These are phyloP conservation scores for Calephelis virginiensis DNA, from an alignment of 1,140 invertebrate genomes.

Conservation along the genomic window DNA sequence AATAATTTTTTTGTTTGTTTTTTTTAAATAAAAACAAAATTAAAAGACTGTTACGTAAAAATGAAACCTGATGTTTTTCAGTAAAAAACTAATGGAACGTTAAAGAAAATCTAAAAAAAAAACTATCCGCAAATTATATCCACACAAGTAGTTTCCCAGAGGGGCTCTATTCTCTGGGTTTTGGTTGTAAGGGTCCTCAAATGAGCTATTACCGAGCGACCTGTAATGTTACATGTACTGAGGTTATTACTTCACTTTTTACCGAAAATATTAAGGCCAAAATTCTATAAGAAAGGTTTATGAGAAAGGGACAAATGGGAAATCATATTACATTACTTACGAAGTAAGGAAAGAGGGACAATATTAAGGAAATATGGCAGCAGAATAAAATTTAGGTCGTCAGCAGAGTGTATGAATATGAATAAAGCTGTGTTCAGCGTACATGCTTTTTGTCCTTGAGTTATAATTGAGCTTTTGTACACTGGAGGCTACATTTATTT, in stretches of 20 bases:
- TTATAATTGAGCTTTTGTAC: slow-evolving; percentile 15
- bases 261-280: slow-evolving; percentile 11
- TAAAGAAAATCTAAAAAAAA: slow-evolving; percentile 1
- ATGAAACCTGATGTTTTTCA: too few relatives aligned
- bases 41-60: too few relatives aligned
- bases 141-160: not conserved
- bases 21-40: too few relatives aligned
- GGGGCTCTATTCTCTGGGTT: not conserved
- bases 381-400: slow-evolving; percentile 31
- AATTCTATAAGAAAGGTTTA: slow-evolving; percentile 21
- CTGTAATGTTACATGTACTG: slow-evolving; percentile 1
- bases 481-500: slow-evolving; percentile 10
- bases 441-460: slow-evolving; percentile 4
- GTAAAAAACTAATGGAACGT: too few relatives aligned
- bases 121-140: slow-evolving; percentile 6
- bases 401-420: slow-evolving; percentile 29
- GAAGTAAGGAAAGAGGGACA: slow-evolving; percentile 29
- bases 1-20: too few relatives aligned
- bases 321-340: slow-evolving; percentile 37
- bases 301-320: slow-evolving; percentile 40
- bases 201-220: not conserved
- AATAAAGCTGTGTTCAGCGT: slow-evolving; percentile 20
- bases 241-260: slow-evolving; percentile 11
- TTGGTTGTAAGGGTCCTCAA: not conserved
- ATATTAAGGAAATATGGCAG: slow-evolving; percentile 38